Conservation (phyloP, 2,888 invertebrate species). For the Nineta flava region DNA sequence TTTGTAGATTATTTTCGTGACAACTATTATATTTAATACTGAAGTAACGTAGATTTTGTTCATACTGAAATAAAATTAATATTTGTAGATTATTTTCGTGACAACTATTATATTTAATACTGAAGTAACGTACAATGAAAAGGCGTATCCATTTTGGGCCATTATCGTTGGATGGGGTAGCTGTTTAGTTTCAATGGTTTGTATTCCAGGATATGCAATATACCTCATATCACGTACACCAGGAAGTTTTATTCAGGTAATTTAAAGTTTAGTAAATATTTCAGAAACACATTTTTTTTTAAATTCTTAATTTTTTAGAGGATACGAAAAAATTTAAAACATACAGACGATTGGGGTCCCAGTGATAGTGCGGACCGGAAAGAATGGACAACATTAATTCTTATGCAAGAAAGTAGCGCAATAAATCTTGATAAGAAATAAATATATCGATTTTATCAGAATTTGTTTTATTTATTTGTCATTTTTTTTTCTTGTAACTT, state of each 20-base stretch:
- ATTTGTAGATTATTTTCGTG: slow-evolving; percentile 44
- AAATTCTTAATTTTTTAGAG: slow-evolving; percentile 17
- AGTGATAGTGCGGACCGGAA: slow-evolving; percentile 24
- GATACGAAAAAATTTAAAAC: slow-evolving; percentile 21
- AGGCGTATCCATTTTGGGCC: slow-evolving; percentile 42
- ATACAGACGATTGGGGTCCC: slow-evolving; percentile 42
- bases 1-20: slow-evolving; percentile 47
- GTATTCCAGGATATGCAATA: slow-evolving; percentile 55
- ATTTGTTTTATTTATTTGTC: no score
- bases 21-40: slow-evolving; percentile 40
- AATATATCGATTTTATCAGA: no score
- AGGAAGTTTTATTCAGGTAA: slow-evolving; percentile 31
- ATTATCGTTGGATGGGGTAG: slow-evolving; percentile 44
- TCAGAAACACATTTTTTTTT: neutral
- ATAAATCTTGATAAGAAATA: no score
- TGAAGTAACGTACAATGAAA: slow-evolving; percentile 35
- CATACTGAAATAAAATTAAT: no score
- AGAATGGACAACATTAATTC: slow-evolving; percentile 18
- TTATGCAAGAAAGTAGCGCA: no score
- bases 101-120: slow-evolving; percentile 43
- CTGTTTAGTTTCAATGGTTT: slow-evolving; percentile 51
- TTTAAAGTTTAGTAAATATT: neutral
- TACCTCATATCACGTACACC: slow-evolving; percentile 28
- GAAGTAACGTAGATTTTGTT: no score
- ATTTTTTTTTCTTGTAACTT: no score